Percentiles rank a stretch among this genome's conserved stretches.
Conservation (phyloP, 2,888 invertebrate species). For the Sisyra nigra region DNA sequence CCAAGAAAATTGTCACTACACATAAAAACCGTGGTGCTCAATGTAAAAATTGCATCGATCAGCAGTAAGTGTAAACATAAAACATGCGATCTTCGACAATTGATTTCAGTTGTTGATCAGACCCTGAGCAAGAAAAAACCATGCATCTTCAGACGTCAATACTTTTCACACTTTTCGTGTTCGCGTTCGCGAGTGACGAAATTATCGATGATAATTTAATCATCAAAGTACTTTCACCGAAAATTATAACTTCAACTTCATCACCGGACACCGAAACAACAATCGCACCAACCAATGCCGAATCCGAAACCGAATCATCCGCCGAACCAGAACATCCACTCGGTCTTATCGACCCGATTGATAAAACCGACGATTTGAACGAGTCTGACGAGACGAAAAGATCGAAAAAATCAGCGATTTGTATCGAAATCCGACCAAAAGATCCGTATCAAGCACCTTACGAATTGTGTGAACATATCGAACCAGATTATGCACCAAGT, state of each 20-base stretch:
- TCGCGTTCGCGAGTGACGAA: too few relatives aligned
- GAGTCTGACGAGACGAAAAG: neutral
- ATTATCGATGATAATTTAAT: too few relatives aligned
- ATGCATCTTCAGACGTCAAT: too few relatives aligned
- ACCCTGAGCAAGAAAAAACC: too few relatives aligned
- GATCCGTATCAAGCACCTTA: slow-evolving; percentile 24
- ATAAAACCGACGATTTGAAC: neutral
- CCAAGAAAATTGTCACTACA: too few relatives aligned
- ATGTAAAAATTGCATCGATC: too few relatives aligned
- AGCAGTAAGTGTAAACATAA: too few relatives aligned
- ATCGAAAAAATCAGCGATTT: slow-evolving; percentile 18
- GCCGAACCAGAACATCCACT: slow-evolving; percentile 8
- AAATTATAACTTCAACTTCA: neutral
- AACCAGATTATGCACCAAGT: neutral
- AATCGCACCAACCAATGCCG: slow-evolving; percentile 3
- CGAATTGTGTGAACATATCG: slow-evolving; percentile 23
- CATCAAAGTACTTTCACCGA: too few relatives aligned
- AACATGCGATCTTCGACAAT: too few relatives aligned
- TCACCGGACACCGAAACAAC: neutral
- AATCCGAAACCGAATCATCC: slow-evolving; percentile 6
- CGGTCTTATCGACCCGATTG: slow-evolving; percentile 7
- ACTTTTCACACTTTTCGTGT: too few relatives aligned
- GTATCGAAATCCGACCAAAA: slow-evolving; percentile 28
- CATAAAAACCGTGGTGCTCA: too few relatives aligned
- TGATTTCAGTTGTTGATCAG: too few relatives aligned